Percentiles rank a stretch among this genome's conserved stretches.
These are phyloP conservation scores for Scrobipalpa costella DNA, from an alignment of 2,888 invertebrate genomes.

Conservation along the genomic window DNA sequence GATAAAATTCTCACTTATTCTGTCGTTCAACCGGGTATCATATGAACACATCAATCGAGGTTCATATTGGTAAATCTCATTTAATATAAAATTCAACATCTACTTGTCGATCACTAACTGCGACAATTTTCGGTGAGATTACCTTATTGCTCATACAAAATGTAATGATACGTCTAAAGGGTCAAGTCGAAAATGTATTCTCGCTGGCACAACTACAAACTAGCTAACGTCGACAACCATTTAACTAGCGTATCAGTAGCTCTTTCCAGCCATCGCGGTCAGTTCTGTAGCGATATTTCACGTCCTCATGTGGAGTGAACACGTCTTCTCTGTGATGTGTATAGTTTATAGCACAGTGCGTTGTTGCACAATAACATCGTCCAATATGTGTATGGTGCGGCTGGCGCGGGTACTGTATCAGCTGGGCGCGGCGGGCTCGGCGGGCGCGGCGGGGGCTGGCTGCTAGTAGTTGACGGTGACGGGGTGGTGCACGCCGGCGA, in stretches of 20 bases:
- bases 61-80: not conserved
- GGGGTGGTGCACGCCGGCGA: slow-evolving; percentile 66
- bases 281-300: too few relatives aligned
- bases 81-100: not conserved
- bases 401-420: not conserved
- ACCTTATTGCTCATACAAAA: not conserved
- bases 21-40: not conserved
- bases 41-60: not conserved
- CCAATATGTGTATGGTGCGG: not conserved
- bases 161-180: not conserved
- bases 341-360: not conserved
- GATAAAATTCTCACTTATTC: not conserved
- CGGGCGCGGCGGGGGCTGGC: not conserved
- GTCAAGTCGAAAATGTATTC: too few relatives aligned
- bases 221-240: too few relatives aligned
- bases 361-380: not conserved
- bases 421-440: slow-evolving; percentile 2
- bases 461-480: slow-evolving; percentile 76
- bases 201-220: too few relatives aligned
- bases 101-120: too few relatives aligned
- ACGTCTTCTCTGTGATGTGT: too few relatives aligned
- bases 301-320: too few relatives aligned
- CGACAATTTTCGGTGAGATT: too few relatives aligned
- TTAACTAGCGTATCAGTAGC: too few relatives aligned
- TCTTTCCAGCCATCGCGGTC: too few relatives aligned